phyloP scores from a whole-genome alignment of 1,140 invertebrate genomes.

The Stenopsyche tienmushanensis region DNA sequence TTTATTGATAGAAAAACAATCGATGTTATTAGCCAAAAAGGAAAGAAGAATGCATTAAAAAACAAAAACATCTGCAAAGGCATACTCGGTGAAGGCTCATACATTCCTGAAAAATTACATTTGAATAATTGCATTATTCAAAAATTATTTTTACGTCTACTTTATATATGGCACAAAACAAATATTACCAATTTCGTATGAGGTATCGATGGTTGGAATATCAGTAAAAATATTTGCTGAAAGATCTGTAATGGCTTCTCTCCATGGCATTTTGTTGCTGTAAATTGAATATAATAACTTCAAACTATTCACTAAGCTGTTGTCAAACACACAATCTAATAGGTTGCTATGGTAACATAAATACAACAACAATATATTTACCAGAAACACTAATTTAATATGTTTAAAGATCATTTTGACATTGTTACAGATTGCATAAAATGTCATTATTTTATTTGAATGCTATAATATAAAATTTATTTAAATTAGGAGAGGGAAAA shows the following conservation, averaged over 20 bases:
- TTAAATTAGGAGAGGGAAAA: too few relatives aligned
- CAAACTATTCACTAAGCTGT: too few relatives aligned
- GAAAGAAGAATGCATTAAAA: constrained; percentile 73
- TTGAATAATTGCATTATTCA: not conserved
- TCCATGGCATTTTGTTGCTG: constrained; percentile 30
- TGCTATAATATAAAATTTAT: too few relatives aligned
- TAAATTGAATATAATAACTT: too few relatives aligned
- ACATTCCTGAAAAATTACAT: constrained; percentile 30
- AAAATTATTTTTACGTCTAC: not conserved
- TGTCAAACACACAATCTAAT: too few relatives aligned
- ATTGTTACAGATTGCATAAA: too few relatives aligned
- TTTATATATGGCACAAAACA: too few relatives aligned
- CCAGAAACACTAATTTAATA: too few relatives aligned
- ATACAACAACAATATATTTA: too few relatives aligned
- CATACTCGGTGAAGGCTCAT: constrained; percentile 59
- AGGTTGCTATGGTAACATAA: constrained; percentile 7
- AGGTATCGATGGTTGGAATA: constrained; percentile 9
- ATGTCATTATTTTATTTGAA: too few relatives aligned
- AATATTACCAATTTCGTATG: constrained; percentile 30
- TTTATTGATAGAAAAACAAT: constrained; percentile 64
- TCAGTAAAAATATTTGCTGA: constrained; percentile 37
- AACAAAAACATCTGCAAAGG: constrained; percentile 82
- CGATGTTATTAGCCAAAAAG: constrained; percentile 69
- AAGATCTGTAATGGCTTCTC: constrained; percentile 28
- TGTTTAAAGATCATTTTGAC: too few relatives aligned